Base-by-base conservation (phyloP, 2,113 vertebrate species). In the Atrichornis clamosus region DNA sequence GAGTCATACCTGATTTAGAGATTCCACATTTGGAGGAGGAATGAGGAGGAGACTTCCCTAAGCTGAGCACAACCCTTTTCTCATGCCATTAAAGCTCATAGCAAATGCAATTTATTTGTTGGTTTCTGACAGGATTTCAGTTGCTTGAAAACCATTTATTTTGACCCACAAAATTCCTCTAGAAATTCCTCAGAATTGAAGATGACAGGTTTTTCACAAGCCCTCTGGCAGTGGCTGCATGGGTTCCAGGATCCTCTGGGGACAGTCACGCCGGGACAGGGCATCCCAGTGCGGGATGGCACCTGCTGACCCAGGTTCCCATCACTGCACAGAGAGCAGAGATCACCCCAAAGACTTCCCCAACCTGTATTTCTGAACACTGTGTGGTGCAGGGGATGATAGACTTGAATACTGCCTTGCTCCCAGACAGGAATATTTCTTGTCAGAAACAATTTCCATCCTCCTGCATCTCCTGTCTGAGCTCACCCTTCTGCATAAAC, bases 11-110 rank as follows among this genome's bases (percentile, higher is more conserved):
- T 26, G 20, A 24, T 60, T 35, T 75, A 44, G 32, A 68, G 19
- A 75, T 5, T 22, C 23, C 24, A 24, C 19, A 5, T 39, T 37
- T 35, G 41, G 49, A 69, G n/a, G 15, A 20, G 9, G 15, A 2
- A 28, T 20, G 9, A 58, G 21, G 14, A 64, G 4, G 2, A 35
- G 27, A 15, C 7, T 50, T 3, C 1, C 6, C n/a, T 27, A 47
- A 81, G 4, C 23, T 20, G 24, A 95, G 41, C 23, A 39, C 1
- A 4, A 21, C 6, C 2, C 19, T 58, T 65, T 64, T 41, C 28
- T 12, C 10, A 3, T 3, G 7, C 3, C 7, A 4, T 42, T 20
- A 46, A 53, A 49, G 2, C 4, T 35, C 4, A 0, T 6, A 56
- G 10, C 8, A 75, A 96, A 56, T 4, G 4, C 3, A 28, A 22